These are phyloP conservation scores for Phylloscopus collybita DNA, from an alignment of 2,797 vertebrate species.

Conservation along the genomic window DNA sequence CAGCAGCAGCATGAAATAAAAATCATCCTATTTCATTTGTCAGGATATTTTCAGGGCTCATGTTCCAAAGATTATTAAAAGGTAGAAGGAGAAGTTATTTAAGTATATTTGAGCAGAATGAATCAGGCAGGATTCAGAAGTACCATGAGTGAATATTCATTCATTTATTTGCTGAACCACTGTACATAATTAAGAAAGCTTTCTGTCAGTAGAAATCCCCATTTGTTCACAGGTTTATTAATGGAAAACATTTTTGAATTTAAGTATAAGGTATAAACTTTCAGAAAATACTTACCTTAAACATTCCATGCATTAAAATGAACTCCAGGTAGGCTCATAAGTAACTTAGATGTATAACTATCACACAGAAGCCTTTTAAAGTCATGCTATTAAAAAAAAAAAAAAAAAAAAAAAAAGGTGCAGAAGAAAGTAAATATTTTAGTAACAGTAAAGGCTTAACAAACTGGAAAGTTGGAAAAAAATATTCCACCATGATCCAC, in stretches of 20 bases:
- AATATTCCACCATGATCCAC: neutral
- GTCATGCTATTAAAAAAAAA: neutral
- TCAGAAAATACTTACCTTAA: neutral
- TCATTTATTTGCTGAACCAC: neutral
- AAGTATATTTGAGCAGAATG: neutral
- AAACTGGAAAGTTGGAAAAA: neutral
- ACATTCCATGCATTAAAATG: neutral
- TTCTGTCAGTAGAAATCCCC: neutral
- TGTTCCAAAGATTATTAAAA: neutral
- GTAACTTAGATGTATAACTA: neutral
- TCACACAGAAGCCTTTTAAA: neutral
- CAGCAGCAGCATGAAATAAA: neutral
- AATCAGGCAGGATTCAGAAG: neutral
- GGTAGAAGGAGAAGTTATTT: neutral
- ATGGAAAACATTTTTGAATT: neutral
- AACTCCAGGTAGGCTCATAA: neutral
- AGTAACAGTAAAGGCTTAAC: neutral
- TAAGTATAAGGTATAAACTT: neutral
- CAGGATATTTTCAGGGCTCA: neutral
- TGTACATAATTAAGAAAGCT: neutral
- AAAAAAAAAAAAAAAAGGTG: too few species aligned
- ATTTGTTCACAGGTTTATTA: neutral
- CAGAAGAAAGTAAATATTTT: slow-evolving; percentile 22
- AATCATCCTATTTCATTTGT: neutral
- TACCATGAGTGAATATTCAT: neutral